These are phyloP conservation scores for Harmothoe impar DNA, from an alignment of 2,888 invertebrate species.

Conservation along the genomic window DNA sequence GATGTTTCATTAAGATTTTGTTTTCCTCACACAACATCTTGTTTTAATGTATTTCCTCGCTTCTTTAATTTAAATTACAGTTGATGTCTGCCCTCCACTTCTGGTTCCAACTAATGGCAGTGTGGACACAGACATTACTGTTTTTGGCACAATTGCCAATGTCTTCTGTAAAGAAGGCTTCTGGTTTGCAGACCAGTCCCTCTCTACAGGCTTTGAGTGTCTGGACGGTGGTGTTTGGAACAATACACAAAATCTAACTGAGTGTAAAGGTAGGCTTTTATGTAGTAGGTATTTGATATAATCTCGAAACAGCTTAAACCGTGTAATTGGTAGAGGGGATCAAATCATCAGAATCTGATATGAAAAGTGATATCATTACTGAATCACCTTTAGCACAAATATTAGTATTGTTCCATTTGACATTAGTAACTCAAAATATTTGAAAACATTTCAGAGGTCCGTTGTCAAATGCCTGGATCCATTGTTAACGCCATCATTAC, in stretches of 20 bases:
- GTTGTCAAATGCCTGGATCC: not conserved
- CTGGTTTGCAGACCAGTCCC: not conserved
- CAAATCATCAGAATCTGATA: not conserved
- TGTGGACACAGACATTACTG: not conserved
- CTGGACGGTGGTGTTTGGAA: conserved; percentile 18
- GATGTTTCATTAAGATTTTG: too few species aligned
- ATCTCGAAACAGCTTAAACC: not conserved
- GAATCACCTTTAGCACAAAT: not conserved
- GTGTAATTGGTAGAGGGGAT: not conserved
- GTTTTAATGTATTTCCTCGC: too few species aligned
- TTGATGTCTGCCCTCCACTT: conserved; percentile 33
- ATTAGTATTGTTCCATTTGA: not conserved
- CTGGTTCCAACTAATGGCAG: not conserved
- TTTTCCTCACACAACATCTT: too few species aligned
- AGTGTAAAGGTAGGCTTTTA: not conserved
- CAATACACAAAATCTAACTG: not conserved
- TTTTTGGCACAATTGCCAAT: not conserved
- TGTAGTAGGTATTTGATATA: not conserved
- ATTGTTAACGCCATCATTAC: not conserved
- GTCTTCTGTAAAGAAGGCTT: not conserved
- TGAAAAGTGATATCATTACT: not conserved
- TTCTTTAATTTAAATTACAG: too few species aligned
- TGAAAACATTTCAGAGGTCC: not conserved
- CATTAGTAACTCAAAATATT: not conserved
- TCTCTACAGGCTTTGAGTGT: not conserved